Evolutionary conservation across 2,113 vertebrate genomes (phyloP), one percentile per base, ranked within the genome.

Genomic region (Chaetodon trifascialis): DNA sequence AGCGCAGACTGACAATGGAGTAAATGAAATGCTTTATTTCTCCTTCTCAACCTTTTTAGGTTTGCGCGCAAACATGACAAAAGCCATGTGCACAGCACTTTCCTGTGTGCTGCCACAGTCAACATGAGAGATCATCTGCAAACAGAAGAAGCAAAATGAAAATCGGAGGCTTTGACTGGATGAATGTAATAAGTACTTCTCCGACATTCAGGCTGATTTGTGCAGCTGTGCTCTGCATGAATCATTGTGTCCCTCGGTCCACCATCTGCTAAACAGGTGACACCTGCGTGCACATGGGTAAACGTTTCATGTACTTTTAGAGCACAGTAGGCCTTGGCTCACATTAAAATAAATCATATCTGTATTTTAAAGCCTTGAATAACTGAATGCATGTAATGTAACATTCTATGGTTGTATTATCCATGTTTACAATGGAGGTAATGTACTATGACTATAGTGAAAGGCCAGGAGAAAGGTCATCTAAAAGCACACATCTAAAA

Each of bases 71-170:
- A 56, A 79, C 42, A 49, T 96, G 68, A 95, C 91, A 2, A 97
- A 96, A 88, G 96, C 95, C 10, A 96, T 95, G 88, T 94, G 97
- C 90, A 96, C 30, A 64, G 40, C 11, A 70, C 1, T 97, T 64
- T 94, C 95, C 79, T 96, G 95, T 96, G 95, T 4, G 95, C 96
- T 0, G 96, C 96, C 89, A 96, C 96, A 97, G 88, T 96, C 96
- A 0, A 96, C 95, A 0, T 12, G 25, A 52, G 56, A 56, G n/a
- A 73, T 76, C 38, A 76, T 63, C 60, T 21, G 77, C 34, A 68
- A 81, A 79, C 11, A 60, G 14, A 70, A 23, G 67, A 60, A 58
- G 21, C 2, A 11, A 38, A 78, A 75, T 73, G 42, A 69, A 80
- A 70, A 84, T 66, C 19, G 5, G 5, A 65, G 40, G 23, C 52